A percentile compares a stretch with the other conserved stretches of the same genome.
phyloP scores from a whole-genome alignment of 2,113 vertebrate species.

The Struthidea cinerea region DNA sequence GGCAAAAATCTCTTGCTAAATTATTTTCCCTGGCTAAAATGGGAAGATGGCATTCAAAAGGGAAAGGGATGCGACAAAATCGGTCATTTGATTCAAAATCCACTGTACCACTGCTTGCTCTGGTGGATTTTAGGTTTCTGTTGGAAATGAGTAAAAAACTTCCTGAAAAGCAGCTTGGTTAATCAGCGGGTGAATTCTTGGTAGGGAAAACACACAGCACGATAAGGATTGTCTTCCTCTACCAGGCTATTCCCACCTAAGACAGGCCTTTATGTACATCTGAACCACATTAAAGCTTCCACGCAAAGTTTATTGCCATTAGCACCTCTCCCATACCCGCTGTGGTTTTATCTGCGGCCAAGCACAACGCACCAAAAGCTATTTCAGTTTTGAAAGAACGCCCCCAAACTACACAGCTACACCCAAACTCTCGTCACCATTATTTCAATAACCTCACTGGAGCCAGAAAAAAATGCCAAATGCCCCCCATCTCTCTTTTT shows the following conservation, averaged over 20 bases:
- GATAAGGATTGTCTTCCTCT: neutral
- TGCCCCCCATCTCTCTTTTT: neutral
- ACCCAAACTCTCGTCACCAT: neutral
- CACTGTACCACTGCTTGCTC: neutral
- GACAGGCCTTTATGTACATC: neutral
- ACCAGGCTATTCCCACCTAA: neutral
- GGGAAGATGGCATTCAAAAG: neutral
- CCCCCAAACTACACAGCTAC: neutral
- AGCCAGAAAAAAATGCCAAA: neutral
- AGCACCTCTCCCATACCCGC: neutral
- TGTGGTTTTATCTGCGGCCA: neutral
- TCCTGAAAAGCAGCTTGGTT: neutral
- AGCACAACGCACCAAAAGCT: neutral
- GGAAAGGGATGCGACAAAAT: neutral
- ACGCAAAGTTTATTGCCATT: neutral
- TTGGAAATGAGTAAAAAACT: neutral
- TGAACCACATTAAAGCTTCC: neutral
- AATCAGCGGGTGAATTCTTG: neutral
- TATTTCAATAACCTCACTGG: neutral
- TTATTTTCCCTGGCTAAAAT: neutral
- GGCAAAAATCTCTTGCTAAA: neutral
- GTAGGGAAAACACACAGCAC: neutral
- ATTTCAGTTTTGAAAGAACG: neutral
- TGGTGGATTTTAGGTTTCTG: neutral
- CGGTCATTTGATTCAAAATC: neutral